These are phyloP conservation scores for Eupithecia abbreviata DNA, from an alignment of 2,888 invertebrate species.

Conservation along the genomic window DNA sequence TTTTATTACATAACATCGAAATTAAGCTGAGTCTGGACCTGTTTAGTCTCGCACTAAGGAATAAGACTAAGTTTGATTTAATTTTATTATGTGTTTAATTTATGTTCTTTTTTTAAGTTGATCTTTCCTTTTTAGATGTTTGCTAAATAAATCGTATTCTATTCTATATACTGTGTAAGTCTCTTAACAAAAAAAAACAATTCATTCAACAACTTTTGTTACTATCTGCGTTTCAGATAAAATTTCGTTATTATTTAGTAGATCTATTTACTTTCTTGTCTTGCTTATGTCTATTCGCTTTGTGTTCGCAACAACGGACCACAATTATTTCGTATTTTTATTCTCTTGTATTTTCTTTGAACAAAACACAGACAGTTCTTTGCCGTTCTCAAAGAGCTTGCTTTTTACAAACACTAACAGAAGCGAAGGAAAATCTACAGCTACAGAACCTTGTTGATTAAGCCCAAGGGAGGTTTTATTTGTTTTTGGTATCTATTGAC, in stretches of 20 bases:
- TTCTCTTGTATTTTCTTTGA: conserved; percentile 35
- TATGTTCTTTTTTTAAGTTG: too few relatives aligned
- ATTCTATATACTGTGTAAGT: too few relatives aligned
- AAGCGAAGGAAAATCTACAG: conserved; percentile 39
- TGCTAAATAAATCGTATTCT: too few relatives aligned
- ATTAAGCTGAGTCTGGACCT: too few relatives aligned
- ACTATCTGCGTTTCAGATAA: too few relatives aligned
- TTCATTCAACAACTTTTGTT: too few relatives aligned
- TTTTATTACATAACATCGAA: too few relatives aligned
- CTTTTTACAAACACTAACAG: conserved; percentile 57
- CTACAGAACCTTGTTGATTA: neutral
- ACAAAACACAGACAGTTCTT: conserved; percentile 49
- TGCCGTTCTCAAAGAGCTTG: conserved; percentile 61
- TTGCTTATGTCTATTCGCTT: conserved; percentile 31
- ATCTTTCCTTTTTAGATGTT: too few relatives aligned
- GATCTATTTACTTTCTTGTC: neutral
- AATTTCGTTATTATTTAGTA: neutral
- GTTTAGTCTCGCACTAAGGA: too few relatives aligned
- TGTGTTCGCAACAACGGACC: conserved; percentile 19
- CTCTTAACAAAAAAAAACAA: too few relatives aligned
- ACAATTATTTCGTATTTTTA: conserved; percentile 21
- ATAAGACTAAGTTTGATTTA: too few relatives aligned
- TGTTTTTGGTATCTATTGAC: neutral
- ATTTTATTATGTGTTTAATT: too few relatives aligned
- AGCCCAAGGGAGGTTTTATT: conserved; percentile 6